These are phyloP conservation scores for Sinella curviseta DNA, from an alignment of 1,140 invertebrate species.

Conservation along the genomic window DNA sequence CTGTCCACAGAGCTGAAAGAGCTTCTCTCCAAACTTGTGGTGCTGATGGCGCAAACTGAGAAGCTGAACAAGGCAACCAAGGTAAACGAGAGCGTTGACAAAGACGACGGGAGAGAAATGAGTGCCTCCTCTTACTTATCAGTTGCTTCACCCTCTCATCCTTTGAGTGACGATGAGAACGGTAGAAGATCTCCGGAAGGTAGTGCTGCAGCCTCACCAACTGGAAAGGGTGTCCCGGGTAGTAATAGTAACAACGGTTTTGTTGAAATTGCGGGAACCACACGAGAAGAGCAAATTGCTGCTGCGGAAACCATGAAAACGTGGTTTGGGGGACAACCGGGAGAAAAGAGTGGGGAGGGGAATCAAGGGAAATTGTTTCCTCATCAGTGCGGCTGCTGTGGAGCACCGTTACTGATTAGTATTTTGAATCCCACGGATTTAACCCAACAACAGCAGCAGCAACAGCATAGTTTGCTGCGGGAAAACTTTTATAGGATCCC, in stretches of 20 bases:
- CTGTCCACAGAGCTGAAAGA: conserved; percentile 34
- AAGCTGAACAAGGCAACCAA: conserved; percentile 34
- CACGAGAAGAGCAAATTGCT: no score
- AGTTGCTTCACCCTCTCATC: neutral
- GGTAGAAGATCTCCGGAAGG: conserved; percentile 13
- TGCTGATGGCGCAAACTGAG: conserved; percentile 38
- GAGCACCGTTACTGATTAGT: neutral
- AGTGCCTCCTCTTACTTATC: neutral
- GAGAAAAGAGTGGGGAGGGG: neutral
- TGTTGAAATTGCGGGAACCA: no score
- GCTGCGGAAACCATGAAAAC: no score
- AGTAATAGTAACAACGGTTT: neutral
- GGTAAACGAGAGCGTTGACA: conserved; percentile 29
- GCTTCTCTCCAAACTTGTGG: conserved; percentile 28
- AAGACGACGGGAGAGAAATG: neutral
- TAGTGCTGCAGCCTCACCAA: neutral
- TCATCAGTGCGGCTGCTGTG: conserved; percentile 16
- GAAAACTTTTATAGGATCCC: conserved; percentile 19
- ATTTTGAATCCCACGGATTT: neutral
- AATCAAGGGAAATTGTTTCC: neutral
- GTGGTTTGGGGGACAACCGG: no score
- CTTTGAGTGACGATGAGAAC: neutral
- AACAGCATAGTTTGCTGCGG: neutral
- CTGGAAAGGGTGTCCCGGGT: neutral
- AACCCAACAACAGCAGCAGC: neutral